Percentiles rank a stretch among this genome's conserved stretches.
These are phyloP conservation scores for Pocillopora meandrina DNA, from an alignment of 92 coral and sea anemone species.

Conservation along the genomic window DNA sequence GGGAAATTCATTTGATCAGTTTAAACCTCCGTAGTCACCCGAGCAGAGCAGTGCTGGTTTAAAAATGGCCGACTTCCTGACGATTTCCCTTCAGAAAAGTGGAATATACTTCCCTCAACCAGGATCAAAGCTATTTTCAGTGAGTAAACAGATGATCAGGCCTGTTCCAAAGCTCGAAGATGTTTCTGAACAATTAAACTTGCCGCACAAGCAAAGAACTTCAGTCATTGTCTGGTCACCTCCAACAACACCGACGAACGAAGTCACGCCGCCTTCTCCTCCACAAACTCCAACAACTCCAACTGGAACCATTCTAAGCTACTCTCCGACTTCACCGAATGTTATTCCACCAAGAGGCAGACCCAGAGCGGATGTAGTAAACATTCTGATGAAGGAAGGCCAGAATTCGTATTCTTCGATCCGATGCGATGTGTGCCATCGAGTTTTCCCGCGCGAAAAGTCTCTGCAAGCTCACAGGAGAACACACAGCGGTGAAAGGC, in stretches of 20 bases:
- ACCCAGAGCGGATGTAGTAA: conserved; percentile 94
- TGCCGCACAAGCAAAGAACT: conserved; percentile 68
- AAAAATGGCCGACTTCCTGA: conserved; percentile 98
- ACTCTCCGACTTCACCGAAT: conserved; percentile 77
- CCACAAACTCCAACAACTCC: conserved; percentile 75
- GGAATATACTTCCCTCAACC: conserved; percentile 88
- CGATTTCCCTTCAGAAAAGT: conserved; percentile 86
- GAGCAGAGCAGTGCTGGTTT: conserved; percentile 49
- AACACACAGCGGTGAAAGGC: conserved; percentile 98
- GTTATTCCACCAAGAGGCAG: conserved; percentile 91
- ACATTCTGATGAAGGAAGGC: conserved; percentile 90
- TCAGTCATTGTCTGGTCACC: conserved; percentile 94
- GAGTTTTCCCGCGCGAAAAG: conserved; percentile 99
- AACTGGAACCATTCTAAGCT: conserved; percentile 43
- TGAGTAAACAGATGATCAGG: conserved; percentile 67
- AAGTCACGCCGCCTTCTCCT: conserved; percentile 82
- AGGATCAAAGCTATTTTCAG: conserved; percentile 68
- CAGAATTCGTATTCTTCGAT: conserved; percentile 93
- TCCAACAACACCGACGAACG: conserved; percentile 83
- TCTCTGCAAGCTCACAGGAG: conserved; percentile 99
- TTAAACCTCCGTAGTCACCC: conserved; percentile 36
- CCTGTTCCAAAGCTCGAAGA: conserved; percentile 72
- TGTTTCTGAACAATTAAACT: conserved; percentile 51
- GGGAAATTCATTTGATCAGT: conserved; percentile 74
- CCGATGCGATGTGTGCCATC: conserved; percentile 96